Evolutionary conservation across 2,888 invertebrate species (phyloP).

Genomic region (Protodeltote pygarga): DNA sequence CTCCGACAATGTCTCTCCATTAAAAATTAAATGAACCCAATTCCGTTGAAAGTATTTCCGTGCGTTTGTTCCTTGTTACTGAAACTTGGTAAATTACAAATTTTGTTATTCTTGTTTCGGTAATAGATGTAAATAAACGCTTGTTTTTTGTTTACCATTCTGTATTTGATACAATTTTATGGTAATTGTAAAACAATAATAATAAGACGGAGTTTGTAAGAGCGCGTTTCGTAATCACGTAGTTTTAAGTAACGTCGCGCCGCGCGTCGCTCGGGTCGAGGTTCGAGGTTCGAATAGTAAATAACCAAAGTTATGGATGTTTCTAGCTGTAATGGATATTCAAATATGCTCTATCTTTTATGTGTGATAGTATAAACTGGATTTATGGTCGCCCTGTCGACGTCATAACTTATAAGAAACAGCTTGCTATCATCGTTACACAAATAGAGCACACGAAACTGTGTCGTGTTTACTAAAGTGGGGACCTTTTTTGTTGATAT

Average conservation of each 20-base stretch:
- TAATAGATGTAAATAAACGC: conserved; percentile 21
- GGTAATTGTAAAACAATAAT: conserved; percentile 13
- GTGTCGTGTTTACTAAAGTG: no score
- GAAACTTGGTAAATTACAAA: conserved; percentile 7
- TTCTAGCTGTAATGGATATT: neutral
- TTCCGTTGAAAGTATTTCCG: neutral
- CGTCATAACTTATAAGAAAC: no score
- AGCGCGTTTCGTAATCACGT: neutral
- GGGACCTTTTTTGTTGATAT: no score
- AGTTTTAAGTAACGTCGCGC: no score
- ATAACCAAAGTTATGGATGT: conserved; percentile 2
- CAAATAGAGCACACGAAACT: no score
- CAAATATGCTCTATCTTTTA: conserved; percentile 8
- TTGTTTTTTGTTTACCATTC: conserved; percentile 7
- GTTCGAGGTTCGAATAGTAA: no score
- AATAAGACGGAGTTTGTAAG: conserved; percentile 8
- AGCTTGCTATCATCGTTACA: no score
- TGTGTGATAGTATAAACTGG: conserved; percentile 3
- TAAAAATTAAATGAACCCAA: conserved; percentile 15
- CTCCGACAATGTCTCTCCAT: neutral
- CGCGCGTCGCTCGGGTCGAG: no score
- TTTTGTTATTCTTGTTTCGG: conserved; percentile 9
- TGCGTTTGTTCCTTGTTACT: conserved; percentile 7
- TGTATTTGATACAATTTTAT: neutral
- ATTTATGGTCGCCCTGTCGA: conserved; percentile 9